phyloP scores from a whole-genome alignment of 1,140 invertebrate species.

The Proales similis region DNA sequence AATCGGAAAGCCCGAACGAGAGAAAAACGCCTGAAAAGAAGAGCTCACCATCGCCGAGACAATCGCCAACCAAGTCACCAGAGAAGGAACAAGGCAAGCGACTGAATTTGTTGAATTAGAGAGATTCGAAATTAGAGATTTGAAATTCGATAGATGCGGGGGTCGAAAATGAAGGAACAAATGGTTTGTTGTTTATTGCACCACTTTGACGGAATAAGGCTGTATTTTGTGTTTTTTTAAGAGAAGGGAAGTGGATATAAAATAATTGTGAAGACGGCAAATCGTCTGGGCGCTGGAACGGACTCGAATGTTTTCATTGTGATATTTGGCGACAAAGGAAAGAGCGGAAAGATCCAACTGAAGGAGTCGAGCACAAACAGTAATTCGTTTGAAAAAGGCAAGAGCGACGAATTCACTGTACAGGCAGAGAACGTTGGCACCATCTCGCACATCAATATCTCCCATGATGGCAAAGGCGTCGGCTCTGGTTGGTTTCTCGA shows the following conservation, averaged over 20 bases:
- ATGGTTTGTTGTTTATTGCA: background rate
- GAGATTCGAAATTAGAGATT: too few relatives aligned
- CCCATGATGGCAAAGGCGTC: conserved; percentile 50
- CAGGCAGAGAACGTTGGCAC: conserved; percentile 48
- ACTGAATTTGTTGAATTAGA: too few relatives aligned
- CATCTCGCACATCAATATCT: conserved; percentile 51
- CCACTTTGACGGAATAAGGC: background rate
- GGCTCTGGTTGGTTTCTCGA: conserved; percentile 52
- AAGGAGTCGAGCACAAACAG: conserved; percentile 45
- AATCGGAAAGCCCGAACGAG: background rate
- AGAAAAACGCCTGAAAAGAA: background rate
- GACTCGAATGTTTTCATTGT: conserved; percentile 51
- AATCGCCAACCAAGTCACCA: background rate
- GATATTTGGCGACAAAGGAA: conserved; percentile 49
- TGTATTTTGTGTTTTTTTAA: background rate
- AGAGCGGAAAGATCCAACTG: conserved; percentile 46
- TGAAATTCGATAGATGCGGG: background rate
- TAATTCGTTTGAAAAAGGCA: conserved; percentile 53
- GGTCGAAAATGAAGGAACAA: background rate
- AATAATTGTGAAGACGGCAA: conserved; percentile 47
- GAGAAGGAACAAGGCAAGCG: background rate
- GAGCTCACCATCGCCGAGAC: background rate
- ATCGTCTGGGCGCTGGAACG: conserved; percentile 46
- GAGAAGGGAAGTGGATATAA: conserved; percentile 44
- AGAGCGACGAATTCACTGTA: conserved; percentile 48